phyloP scores from a whole-genome alignment of 2,888 invertebrate genomes.

The Drosophila anomalipes region DNA sequence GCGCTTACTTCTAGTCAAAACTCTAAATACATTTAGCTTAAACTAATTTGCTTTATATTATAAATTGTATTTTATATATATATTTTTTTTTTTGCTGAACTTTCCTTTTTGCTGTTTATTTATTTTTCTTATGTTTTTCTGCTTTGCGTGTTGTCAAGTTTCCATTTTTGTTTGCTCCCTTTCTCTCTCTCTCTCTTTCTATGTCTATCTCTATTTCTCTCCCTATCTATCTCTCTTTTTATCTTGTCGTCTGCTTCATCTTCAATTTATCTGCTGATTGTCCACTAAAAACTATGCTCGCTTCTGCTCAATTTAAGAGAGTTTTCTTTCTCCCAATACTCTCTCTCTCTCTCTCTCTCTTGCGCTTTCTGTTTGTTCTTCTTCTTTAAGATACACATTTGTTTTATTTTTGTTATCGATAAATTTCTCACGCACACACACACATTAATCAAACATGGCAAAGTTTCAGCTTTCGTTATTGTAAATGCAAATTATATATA shows the following conservation, averaged over 20 bases:
- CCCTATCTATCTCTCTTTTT: constrained; percentile 19
- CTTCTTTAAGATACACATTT: constrained; percentile 6
- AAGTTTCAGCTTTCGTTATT: constrained; percentile 38
- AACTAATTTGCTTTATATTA: constrained; percentile 44
- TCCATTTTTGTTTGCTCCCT: background rate
- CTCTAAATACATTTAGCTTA: constrained; percentile 79
- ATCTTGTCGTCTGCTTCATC: background rate
- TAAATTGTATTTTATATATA: constrained; percentile 12
- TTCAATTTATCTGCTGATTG: constrained; percentile 70
- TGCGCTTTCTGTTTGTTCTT: constrained; percentile 30
- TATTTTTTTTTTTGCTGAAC: constrained; percentile 12
- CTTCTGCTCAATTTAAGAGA: constrained; percentile 40
- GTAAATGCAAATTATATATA: constrained; percentile 49
- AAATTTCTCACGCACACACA: constrained; percentile 39
- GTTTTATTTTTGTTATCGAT: background rate
- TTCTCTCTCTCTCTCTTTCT: constrained; percentile 12
- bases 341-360: constrained; percentile 22
- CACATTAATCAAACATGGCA: constrained; percentile 67
- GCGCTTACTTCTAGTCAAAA: constrained; percentile 70
- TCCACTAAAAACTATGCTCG: constrained; percentile 79
- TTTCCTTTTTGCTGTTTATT: constrained; percentile 14
- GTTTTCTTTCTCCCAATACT: constrained; percentile 22
- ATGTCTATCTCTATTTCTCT: constrained; percentile 29
- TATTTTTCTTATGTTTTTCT: constrained; percentile 19
- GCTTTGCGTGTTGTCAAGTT: constrained; percentile 40